Percentiles rank a stretch among this genome's conserved stretches.
Evolutionary conservation across 2,888 invertebrate species (phyloP).

Genomic region (Xestia xanthographa): DNA sequence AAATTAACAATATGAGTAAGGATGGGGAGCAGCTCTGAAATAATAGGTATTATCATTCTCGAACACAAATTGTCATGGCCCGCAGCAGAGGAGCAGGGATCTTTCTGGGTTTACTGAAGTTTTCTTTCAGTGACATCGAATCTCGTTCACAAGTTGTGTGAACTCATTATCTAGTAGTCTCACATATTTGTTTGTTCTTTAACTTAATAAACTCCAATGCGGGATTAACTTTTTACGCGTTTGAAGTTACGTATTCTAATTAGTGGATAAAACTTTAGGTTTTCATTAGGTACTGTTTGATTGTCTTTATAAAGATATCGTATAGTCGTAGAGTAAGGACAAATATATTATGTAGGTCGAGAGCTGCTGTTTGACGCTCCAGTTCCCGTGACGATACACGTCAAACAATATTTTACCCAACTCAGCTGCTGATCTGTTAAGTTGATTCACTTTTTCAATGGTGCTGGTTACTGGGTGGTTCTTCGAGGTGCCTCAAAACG

Average conservation of each 20-base stretch:
- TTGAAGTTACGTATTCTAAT: constrained; percentile 15
- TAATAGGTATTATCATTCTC: too few species aligned
- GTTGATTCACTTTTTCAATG: too few species aligned
- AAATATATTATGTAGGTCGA: not conserved
- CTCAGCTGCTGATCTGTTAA: constrained; percentile 23
- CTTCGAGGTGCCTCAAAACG: too few species aligned
- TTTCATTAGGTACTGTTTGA: not conserved
- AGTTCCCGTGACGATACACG: constrained; percentile 23
- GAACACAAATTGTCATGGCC: too few species aligned
- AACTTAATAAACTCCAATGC: constrained; percentile 2
- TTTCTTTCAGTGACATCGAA: not conserved
- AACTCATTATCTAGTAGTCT: not conserved
- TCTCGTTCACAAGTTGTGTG: not conserved
- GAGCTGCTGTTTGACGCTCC: constrained; percentile 32
- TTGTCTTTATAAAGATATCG: constrained; percentile 8
- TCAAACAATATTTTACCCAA: constrained; percentile 5
- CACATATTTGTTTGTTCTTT: constrained; percentile 1
- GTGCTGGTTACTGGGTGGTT: too few species aligned
- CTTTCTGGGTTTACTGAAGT: not conserved
- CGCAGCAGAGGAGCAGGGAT: too few species aligned
- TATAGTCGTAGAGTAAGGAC: constrained; percentile 37
- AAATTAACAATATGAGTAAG: too few species aligned
- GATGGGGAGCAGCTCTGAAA: too few species aligned
- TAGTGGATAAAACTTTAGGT: not conserved
- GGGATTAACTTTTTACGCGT: constrained; percentile 16